phyloP scores from a whole-genome alignment of 2,113 vertebrate species.

The Muntiacus muntjak region DNA sequence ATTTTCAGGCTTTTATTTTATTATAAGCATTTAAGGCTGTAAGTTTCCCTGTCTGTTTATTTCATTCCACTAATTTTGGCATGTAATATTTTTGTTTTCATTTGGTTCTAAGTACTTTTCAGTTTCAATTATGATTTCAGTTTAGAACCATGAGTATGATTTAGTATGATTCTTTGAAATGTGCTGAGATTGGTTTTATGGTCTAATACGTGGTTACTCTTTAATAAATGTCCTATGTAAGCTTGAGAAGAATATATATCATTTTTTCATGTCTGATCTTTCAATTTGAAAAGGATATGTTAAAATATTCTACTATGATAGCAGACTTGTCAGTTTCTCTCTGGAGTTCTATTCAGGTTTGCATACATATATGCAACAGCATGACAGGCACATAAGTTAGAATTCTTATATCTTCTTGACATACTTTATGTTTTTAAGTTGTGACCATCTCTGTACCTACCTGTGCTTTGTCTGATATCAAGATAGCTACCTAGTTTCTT shows the following conservation, averaged over 20 bases:
- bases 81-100: constrained; percentile 11
- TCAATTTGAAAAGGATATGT: not conserved
- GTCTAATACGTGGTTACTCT: not conserved
- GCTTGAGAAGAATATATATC: not conserved
- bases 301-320: not conserved
- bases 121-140: constrained; percentile 40
- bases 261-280: not conserved
- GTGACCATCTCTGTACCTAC: not conserved
- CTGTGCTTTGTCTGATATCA: not conserved
- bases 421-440: not conserved
- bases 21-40: not conserved
- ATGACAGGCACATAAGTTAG: not conserved
- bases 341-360: not conserved
- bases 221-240: not conserved
- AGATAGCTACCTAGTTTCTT: not conserved
- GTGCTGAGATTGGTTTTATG: not conserved
- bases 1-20: constrained; percentile 18
- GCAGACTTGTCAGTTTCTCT: not conserved
- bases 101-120: constrained; percentile 15
- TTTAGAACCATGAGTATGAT: not conserved
- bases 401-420: not conserved
- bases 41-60: not conserved
- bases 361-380: not conserved
- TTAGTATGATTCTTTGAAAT: not conserved
- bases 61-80: not conserved